Conservation (phyloP, 2,888 invertebrate species). For the Cyclophora punctaria region DNA sequence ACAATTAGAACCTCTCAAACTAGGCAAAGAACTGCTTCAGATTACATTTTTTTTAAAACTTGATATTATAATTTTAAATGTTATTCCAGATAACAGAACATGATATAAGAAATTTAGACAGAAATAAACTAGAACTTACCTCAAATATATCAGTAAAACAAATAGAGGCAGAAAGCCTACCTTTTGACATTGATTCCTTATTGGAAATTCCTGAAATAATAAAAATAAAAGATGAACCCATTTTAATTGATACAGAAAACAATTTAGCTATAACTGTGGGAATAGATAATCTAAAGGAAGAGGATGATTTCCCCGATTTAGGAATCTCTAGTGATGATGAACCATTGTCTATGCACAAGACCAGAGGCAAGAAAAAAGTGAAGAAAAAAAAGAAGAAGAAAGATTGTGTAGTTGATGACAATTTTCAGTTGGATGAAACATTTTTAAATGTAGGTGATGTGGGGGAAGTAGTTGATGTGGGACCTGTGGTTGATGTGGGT, state of each 20-base stretch:
- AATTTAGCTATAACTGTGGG: slow-evolving; percentile 13
- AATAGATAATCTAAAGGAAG: slow-evolving; percentile 34
- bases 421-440: too few species aligned
- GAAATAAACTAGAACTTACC: slow-evolving; percentile 25
- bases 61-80: slow-evolving; percentile 1
- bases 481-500: too few species aligned
- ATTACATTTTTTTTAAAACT: slow-evolving; percentile 1
- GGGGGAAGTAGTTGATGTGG: too few species aligned
- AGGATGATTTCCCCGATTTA: slow-evolving; percentile 28
- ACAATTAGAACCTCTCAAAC: too few species aligned
- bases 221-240: slow-evolving; percentile 30
- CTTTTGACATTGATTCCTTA: slow-evolving; percentile 1
- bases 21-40: too few species aligned
- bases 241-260: slow-evolving; percentile 3
- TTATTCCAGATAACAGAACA: slow-evolving; percentile 30
- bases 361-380: slow-evolving; percentile 31
- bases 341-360: slow-evolving; percentile 45
- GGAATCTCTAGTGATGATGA: slow-evolving; percentile 36
- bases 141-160: slow-evolving; percentile 23
- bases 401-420: too few species aligned
- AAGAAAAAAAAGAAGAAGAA: slow-evolving; percentile 21
- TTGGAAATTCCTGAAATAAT: slow-evolving; percentile 8
- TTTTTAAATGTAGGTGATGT: too few species aligned
- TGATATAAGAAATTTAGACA: slow-evolving; percentile 32
- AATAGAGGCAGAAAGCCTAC: slow-evolving; percentile 7